Evolutionary conservation across 2,113 vertebrate species (phyloP).

Genomic region (Colius striatus): DNA sequence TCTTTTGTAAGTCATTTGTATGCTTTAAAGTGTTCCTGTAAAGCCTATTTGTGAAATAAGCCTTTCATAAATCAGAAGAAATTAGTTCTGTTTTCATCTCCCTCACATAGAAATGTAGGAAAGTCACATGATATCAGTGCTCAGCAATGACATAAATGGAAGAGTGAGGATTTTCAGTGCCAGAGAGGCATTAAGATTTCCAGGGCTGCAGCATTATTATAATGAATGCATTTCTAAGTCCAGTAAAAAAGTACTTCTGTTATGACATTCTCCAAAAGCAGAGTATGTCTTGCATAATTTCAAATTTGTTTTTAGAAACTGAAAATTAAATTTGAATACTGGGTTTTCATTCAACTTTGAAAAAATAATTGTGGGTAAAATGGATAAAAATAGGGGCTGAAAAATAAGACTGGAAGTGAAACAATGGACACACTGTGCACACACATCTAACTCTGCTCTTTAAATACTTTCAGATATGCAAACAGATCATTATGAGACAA

Average conservation of each 20-base stretch:
- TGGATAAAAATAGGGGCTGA: not conserved
- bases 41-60: conserved; percentile 2
- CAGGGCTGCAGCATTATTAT: not conserved
- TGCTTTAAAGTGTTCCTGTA: not conserved
- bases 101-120: not conserved
- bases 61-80: not conserved
- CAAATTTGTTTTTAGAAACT: not conserved
- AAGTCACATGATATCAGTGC: not conserved
- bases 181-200: conserved; percentile 2
- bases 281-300: not conserved
- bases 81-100: not conserved
- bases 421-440: not conserved
- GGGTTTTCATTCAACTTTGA: not conserved
- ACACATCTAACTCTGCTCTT: not conserved
- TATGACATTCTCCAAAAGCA: not conserved
- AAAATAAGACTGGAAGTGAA: not conserved
- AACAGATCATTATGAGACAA: not conserved
- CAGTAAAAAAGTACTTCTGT: not conserved
- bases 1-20: not conserved
- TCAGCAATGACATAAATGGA: not conserved
- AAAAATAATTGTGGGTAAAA: not conserved
- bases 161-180: not conserved
- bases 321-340: not conserved
- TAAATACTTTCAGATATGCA: not conserved
- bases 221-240: not conserved